A percentile compares a stretch with the other conserved stretches of the same genome.
Conservation (phyloP, 1,140 invertebrate species). For the Neuroterus valhalla region DNA sequence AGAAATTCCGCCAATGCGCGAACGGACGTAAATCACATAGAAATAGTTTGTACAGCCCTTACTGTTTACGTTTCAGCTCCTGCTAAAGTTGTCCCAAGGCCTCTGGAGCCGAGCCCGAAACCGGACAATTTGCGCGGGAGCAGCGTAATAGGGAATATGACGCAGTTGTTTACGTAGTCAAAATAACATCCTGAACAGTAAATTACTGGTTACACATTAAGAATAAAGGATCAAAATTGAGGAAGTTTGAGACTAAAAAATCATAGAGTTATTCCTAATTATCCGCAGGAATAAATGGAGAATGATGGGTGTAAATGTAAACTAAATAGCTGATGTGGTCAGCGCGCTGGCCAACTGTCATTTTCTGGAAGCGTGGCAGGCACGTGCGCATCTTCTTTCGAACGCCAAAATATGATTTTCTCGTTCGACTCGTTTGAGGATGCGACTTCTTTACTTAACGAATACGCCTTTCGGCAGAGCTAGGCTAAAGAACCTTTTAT, state of each 20-base stretch:
- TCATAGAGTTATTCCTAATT: background rate
- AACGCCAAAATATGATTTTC: constrained; percentile 24
- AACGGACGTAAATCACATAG: too few species aligned
- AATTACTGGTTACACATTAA: too few species aligned
- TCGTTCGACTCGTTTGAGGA: constrained; percentile 2
- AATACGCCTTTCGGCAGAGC: constrained; percentile 7
- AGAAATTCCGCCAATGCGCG: too few species aligned
- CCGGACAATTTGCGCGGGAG: too few species aligned
- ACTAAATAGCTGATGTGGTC: constrained; percentile 5
- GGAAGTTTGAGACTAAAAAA: background rate
- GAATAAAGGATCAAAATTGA: background rate
- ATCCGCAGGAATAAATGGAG: background rate
- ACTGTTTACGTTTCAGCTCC: too few species aligned
- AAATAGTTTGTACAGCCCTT: too few species aligned
- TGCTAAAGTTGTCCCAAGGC: too few species aligned
- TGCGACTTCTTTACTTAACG: constrained; percentile 18
- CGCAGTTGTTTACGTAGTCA: too few species aligned
- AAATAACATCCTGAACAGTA: too few species aligned
- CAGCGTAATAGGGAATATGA: too few species aligned
- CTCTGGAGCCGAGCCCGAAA: too few species aligned
- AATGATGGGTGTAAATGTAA: background rate
- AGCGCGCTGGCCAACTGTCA: constrained; percentile 46
- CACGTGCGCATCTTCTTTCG: constrained; percentile 34
- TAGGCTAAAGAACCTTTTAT: background rate
- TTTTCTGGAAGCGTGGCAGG: constrained; percentile 44